Percentiles rank a stretch among this genome's conserved stretches.
Conservation (phyloP, 2,888 invertebrate genomes). For the Ephialtes manifestator region DNA sequence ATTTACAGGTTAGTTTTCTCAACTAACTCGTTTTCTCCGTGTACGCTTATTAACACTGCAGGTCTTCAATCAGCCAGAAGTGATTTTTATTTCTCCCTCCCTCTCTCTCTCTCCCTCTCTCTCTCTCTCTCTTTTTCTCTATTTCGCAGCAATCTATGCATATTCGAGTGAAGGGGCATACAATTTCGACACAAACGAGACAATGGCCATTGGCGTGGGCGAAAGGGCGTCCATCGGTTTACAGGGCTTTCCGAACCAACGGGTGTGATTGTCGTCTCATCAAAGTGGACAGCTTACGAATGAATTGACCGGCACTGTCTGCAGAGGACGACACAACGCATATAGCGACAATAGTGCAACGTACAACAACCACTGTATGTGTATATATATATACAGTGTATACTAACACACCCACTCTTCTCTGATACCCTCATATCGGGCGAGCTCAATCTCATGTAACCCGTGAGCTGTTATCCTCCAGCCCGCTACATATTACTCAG, state of each 20-base stretch:
- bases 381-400: neutral
- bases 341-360: slow-evolving; percentile 66
- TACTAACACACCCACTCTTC: slow-evolving; percentile 40
- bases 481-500: slow-evolving; percentile 80
- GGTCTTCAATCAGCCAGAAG: slow-evolving; percentile 79
- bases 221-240: slow-evolving; percentile 65
- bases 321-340: slow-evolving; percentile 1
- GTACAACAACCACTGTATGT: slow-evolving; percentile 37
- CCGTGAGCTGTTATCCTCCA: slow-evolving; percentile 63
- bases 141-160: slow-evolving; percentile 74
- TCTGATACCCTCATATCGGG: slow-evolving; percentile 53
- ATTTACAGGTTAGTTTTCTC: too few species aligned
- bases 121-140: slow-evolving; percentile 46
- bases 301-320: slow-evolving; percentile 80
- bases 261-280: slow-evolving; percentile 85
- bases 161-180: slow-evolving; percentile 70
- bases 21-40: too few species aligned
- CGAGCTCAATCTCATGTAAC: slow-evolving; percentile 68
- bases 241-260: slow-evolving; percentile 73
- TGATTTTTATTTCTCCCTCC: slow-evolving; percentile 79
- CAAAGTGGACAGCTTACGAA: slow-evolving; percentile 86
- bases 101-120: slow-evolving; percentile 36
- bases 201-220: slow-evolving; percentile 75
- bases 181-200: slow-evolving; percentile 81
- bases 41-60: neutral